Conservation (phyloP, 2,113 vertebrate species). For the Trachemys scripta region DNA sequence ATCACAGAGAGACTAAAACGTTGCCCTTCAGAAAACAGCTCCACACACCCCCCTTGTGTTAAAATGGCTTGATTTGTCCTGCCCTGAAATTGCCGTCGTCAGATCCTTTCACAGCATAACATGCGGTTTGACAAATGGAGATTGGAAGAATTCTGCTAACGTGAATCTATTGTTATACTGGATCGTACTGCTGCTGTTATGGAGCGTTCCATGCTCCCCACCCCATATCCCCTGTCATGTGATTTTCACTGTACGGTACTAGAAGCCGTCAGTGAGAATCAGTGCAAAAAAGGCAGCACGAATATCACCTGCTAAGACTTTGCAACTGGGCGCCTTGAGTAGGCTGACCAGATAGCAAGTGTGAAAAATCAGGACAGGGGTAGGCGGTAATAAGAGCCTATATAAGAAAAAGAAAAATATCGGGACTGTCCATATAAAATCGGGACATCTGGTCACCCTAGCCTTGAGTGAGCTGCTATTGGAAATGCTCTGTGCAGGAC, state of each 20-base stretch:
- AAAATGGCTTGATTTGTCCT: not conserved
- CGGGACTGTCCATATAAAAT: no score
- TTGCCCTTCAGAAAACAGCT: not conserved
- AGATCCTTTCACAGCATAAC: constrained; percentile 11
- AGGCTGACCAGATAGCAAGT: no score
- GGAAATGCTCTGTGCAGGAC: not conserved
- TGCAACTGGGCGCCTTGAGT: not conserved
- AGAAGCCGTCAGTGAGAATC: not conserved
- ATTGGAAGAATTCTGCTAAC: not conserved
- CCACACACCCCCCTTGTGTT: not conserved
- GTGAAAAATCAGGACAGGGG: no score
- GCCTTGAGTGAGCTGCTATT: not conserved
- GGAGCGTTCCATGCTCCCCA: no score
- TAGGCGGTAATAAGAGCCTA: no score
- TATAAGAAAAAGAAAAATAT: no score
- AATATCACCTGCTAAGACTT: not conserved
- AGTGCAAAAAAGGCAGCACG: no score
- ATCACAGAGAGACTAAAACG: not conserved
- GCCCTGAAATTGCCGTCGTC: not conserved
- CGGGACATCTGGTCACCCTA: no score
- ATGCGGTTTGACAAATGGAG: not conserved
- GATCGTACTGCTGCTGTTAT: not conserved
- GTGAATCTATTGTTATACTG: fast-evolving
- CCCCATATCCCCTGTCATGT: not conserved
- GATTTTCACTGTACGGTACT: not conserved